These are phyloP conservation scores for Meandrina meandrites DNA, from an alignment of 92 coral and sea anemone genomes.

Conservation along the genomic window DNA sequence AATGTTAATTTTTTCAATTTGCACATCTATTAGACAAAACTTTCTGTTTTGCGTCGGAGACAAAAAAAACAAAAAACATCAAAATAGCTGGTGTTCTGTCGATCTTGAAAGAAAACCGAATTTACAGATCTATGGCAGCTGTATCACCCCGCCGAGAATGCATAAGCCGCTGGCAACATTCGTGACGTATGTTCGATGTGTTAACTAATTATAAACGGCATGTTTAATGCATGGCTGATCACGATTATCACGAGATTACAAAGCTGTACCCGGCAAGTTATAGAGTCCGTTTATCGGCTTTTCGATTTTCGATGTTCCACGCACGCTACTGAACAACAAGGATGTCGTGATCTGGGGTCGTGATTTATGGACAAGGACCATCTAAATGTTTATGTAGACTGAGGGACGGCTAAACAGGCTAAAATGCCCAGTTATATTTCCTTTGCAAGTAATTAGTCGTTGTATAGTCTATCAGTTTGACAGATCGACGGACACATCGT, in stretches of 20 bases:
- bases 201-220: background rate
- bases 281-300: background rate
- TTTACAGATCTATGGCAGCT: background rate
- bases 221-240: slow-evolving; percentile 27
- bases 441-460: slow-evolving; percentile 2
- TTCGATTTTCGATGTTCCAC: background rate
- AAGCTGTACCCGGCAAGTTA: background rate
- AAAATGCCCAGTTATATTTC: background rate
- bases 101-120: background rate
- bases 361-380: background rate
- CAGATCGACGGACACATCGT: background rate
- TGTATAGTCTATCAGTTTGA: too few relatives aligned
- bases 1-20: background rate
- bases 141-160: background rate
- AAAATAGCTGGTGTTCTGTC: background rate
- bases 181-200: background rate
- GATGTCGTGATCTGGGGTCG: too few relatives aligned
- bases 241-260: slow-evolving; percentile 6
- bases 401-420: background rate
- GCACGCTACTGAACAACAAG: background rate
- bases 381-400: background rate
- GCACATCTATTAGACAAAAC: background rate
- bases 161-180: background rate
- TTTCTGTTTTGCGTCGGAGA: background rate
- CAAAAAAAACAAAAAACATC: background rate